Evolutionary conservation across 2,113 vertebrate genomes (phyloP).

Genomic region (Varanus komodoensis): DNA sequence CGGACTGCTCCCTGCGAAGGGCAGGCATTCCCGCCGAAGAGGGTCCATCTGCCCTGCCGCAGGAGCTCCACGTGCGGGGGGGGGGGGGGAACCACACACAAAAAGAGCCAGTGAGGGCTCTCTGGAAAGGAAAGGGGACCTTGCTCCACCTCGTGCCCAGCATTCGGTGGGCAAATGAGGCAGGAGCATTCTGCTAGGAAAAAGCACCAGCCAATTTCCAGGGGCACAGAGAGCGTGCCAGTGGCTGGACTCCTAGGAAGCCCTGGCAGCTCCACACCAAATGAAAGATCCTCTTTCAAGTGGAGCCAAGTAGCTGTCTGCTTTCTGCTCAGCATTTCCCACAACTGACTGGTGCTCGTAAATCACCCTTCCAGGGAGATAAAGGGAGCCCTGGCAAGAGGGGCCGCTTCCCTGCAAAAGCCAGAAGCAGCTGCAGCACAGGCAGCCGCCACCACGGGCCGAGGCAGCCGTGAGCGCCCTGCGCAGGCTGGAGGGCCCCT

Average conservation of each 20-base stretch:
- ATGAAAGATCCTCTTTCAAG: slow-evolving; percentile 7
- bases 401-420: slow-evolving; percentile 19
- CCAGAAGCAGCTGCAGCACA: neutral
- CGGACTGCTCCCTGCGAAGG: slow-evolving; percentile 62
- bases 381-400: slow-evolving; percentile 24
- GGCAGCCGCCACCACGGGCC: neutral
- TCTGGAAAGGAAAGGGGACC: fast-evolving
- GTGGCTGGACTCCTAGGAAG: neutral
- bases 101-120: fast-evolving
- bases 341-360: slow-evolving; percentile 28
- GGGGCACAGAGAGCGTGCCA: fast-evolving
- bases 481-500: neutral
- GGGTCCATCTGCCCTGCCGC: slow-evolving; percentile 33
- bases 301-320: slow-evolving; percentile 37
- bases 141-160: fast-evolving
- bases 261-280: neutral
- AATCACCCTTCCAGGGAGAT: neutral
- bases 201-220: slow-evolving; percentile 37
- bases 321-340: neutral
- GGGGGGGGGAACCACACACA: too few relatives aligned
- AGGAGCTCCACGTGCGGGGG: too few relatives aligned
- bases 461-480: neutral
- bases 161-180: neutral
- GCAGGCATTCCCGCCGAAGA: slow-evolving; percentile 25
- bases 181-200: neutral